Evolutionary conservation across 2,797 vertebrate genomes (phyloP).

Genomic region (Notolabrus celidotus): DNA sequence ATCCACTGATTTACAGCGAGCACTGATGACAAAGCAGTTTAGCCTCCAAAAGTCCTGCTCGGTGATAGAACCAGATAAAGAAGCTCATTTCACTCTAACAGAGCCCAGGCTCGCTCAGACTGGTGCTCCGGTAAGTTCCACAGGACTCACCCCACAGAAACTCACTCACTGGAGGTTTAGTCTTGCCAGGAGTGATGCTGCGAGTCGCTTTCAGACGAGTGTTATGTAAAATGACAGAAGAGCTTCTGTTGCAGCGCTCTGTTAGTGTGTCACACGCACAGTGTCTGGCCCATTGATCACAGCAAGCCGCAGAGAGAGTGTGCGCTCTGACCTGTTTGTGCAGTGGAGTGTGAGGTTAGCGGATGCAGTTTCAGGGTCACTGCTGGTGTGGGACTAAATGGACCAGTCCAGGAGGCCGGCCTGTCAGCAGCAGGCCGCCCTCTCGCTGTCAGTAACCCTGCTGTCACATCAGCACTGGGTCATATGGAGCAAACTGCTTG

Average conservation of each 20-base stretch:
- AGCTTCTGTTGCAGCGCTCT: slow-evolving; percentile 36
- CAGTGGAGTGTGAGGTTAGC: slow-evolving; percentile 82
- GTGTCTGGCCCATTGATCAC: slow-evolving; percentile 73
- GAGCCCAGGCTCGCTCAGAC: not conserved
- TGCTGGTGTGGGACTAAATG: slow-evolving; percentile 77
- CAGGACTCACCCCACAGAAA: not conserved
- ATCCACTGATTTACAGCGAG: slow-evolving; percentile 39
- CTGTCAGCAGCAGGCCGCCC: slow-evolving; percentile 55
- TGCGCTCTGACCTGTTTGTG: slow-evolving; percentile 82
- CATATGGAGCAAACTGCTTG: slow-evolving; percentile 47
- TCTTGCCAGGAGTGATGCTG: slow-evolving; percentile 9
- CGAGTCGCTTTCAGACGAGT: slow-evolving; percentile 22
- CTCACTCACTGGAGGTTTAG: not conserved
- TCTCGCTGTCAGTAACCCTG: slow-evolving; percentile 63
- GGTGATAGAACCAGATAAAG: not conserved
- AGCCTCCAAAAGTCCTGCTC: slow-evolving; percentile 9
- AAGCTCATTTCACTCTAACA: not conserved
- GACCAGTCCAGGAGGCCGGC: slow-evolving; percentile 71
- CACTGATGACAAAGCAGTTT: slow-evolving; percentile 66
- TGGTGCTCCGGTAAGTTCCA: not conserved
- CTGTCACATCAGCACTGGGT: slow-evolving; percentile 68
- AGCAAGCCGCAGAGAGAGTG: slow-evolving; percentile 37
- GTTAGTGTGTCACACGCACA: slow-evolving; percentile 65
- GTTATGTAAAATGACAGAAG: slow-evolving; percentile 54
- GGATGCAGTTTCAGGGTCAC: slow-evolving; percentile 84